A percentile compares a stretch with the other conserved stretches of the same genome.
phyloP scores from a whole-genome alignment of 2,888 invertebrate species.

The Gibbula magus region DNA sequence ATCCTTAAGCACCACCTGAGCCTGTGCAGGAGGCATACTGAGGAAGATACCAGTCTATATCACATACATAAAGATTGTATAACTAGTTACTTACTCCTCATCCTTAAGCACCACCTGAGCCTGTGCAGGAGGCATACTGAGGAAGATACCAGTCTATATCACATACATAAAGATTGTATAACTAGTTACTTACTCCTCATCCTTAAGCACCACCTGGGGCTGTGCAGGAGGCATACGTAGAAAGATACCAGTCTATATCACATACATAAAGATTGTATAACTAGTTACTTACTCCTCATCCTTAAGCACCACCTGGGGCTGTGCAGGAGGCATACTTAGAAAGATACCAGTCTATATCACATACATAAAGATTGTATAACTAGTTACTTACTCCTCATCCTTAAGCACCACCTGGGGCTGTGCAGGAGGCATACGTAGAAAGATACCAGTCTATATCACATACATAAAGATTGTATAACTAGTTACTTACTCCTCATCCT shows the following conservation, averaged over 20 bases:
- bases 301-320: slow-evolving; percentile 59
- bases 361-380: slow-evolving; percentile 73
- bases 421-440: slow-evolving; percentile 78
- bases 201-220: slow-evolving; percentile 59
- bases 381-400: slow-evolving; percentile 58
- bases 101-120: slow-evolving; percentile 61
- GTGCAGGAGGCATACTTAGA: slow-evolving; percentile 76
- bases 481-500: slow-evolving; percentile 59
- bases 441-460: slow-evolving; percentile 92
- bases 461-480: slow-evolving; percentile 73
- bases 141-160: slow-evolving; percentile 91
- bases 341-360: slow-evolving; percentile 94
- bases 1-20: slow-evolving; percentile 60
- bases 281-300: slow-evolving; percentile 57
- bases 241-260: slow-evolving; percentile 93
- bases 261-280: slow-evolving; percentile 75
- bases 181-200: slow-evolving; percentile 55
- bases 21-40: slow-evolving; percentile 62
- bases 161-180: slow-evolving; percentile 78
- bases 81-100: slow-evolving; percentile 53
- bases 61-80: slow-evolving; percentile 78
- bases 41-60: slow-evolving; percentile 93
- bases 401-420: slow-evolving; percentile 59
- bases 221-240: slow-evolving; percentile 75
- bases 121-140: slow-evolving; percentile 73